These are phyloP conservation scores for Thelaira solivaga DNA, from an alignment of 2,888 invertebrate species.

Conservation along the genomic window DNA sequence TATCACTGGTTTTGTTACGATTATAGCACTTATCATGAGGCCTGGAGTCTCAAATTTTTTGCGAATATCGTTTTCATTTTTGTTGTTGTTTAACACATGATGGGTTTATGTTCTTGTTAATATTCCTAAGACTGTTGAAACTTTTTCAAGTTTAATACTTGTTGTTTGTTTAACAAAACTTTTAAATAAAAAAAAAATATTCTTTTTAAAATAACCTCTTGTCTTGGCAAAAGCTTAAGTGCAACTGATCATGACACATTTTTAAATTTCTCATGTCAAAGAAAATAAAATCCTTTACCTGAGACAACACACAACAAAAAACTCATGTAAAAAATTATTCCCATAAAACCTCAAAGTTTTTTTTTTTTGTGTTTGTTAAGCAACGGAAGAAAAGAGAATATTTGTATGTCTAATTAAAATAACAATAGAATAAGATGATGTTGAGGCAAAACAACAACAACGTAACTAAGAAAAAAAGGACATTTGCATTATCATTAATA, in stretches of 20 bases:
- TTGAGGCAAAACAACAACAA: neutral
- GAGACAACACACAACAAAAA: constrained; percentile 2
- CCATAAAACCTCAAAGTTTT: constrained; percentile 30
- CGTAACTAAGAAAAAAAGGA: constrained; percentile 31
- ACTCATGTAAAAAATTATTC: constrained; percentile 12
- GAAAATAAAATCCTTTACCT: constrained; percentile 19
- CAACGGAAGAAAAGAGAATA: constrained; percentile 40
- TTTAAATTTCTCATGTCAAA: constrained; percentile 8
- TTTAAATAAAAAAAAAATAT: neutral
- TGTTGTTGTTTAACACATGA: too few relatives aligned
- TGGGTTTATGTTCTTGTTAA: too few relatives aligned
- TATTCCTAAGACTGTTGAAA: too few relatives aligned
- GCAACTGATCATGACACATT: constrained; percentile 28
- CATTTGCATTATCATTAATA: constrained; percentile 59
- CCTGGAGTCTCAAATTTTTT: too few relatives aligned
- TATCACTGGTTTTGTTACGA: too few relatives aligned
- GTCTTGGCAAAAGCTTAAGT: constrained; percentile 9
- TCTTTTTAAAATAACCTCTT: neutral
- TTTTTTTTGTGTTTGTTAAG: neutral
- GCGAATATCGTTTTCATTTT: too few relatives aligned
- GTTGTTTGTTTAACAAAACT: neutral
- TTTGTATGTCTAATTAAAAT: constrained; percentile 67
- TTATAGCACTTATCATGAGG: too few relatives aligned
- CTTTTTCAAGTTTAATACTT: too few relatives aligned
- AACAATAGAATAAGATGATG: constrained; percentile 61